Percentiles rank a stretch among this genome's conserved stretches.
phyloP scores from a whole-genome alignment of 53 echinoderm and acorn worm genomes.

The Actinopyga echinites region DNA sequence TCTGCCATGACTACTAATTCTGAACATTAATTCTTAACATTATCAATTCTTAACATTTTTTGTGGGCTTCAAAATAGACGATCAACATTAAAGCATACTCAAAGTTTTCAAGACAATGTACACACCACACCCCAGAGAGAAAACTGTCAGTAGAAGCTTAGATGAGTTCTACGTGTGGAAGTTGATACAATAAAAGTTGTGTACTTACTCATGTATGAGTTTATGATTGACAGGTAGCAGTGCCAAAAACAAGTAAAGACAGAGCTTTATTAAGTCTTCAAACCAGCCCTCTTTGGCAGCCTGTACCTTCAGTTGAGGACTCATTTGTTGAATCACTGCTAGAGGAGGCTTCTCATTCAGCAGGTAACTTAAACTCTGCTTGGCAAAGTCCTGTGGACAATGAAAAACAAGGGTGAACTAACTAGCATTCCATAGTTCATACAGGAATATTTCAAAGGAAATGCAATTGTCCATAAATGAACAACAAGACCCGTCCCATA shows the following conservation, averaged over 20 bases:
- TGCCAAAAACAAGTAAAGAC: slow-evolving; percentile 89
- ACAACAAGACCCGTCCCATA: no score
- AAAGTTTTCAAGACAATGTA: no score
- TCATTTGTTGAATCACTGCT: slow-evolving; percentile 59
- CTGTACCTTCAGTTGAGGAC: slow-evolving; percentile 47
- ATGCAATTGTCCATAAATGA: no score
- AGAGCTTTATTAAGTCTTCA: slow-evolving; percentile 89
- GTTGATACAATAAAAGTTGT: neutral
- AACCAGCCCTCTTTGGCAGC: slow-evolving; percentile 73
- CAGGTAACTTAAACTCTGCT: slow-evolving; percentile 71
- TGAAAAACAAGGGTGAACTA: neutral
- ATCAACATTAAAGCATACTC: no score
- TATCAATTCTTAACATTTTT: no score
- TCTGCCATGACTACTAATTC: no score
- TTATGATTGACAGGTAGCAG: slow-evolving; percentile 92
- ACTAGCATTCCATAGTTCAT: no score
- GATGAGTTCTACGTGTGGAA: neutral
- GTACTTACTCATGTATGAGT: slow-evolving; percentile 96
- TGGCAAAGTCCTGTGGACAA: slow-evolving; percentile 63
- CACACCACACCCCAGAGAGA: no score
- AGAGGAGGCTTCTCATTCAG: slow-evolving; percentile 65
- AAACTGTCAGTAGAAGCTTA: no score
- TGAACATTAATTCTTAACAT: no score
- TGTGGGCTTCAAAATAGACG: no score
- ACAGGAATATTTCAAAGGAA: no score